Percentiles rank a stretch among this genome's conserved stretches.
phyloP scores from a whole-genome alignment of 2,113 vertebrate genomes.

The Grantiella picta region DNA sequence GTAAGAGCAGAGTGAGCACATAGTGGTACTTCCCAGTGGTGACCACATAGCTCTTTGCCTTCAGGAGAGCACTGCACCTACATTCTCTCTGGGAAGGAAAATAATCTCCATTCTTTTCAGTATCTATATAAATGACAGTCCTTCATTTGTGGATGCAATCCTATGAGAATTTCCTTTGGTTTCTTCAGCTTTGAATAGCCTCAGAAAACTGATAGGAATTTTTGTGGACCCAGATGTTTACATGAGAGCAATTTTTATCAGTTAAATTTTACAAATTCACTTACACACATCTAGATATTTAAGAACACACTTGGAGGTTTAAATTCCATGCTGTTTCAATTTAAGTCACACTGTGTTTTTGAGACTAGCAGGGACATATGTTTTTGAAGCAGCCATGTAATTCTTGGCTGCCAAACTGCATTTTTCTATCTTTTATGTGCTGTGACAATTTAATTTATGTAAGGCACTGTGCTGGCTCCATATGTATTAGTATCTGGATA shows the following conservation, averaged over 20 bases:
- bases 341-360: not conserved
- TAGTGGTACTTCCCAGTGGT: accelerated
- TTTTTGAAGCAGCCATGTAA: not conserved
- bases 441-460: not conserved
- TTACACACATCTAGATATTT: not conserved
- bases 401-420: not conserved
- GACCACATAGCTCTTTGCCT: not conserved
- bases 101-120: not conserved
- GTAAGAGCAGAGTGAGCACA: not conserved
- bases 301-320: not conserved
- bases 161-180: not conserved
- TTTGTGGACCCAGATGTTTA: not conserved
- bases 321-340: not conserved
- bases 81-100: not conserved
- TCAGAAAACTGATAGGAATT: not conserved
- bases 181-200: not conserved
- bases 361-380: accelerated
- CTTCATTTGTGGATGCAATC: not conserved
- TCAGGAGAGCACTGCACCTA: not conserved
- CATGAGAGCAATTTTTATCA: accelerated
- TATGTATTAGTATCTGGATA: not conserved
- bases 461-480: not conserved
- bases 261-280: not conserved
- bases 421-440: not conserved
- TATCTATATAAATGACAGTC: not conserved